phyloP scores from a whole-genome alignment of 2,113 vertebrate species.

The Sceloporus tristichus region DNA sequence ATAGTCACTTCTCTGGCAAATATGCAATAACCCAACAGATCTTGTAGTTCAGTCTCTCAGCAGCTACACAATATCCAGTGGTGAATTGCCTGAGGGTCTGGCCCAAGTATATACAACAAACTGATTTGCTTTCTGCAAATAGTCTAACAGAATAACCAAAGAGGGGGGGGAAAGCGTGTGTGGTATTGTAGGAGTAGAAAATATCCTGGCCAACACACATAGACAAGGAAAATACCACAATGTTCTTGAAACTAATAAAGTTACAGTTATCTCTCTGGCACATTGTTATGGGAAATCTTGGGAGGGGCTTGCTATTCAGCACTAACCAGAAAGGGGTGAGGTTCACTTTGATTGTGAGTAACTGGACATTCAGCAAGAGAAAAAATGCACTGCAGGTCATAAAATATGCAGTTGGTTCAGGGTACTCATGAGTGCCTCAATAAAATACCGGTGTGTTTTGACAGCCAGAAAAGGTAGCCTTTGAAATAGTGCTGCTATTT shows the following conservation, averaged over 20 bases:
- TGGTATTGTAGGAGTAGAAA: not conserved
- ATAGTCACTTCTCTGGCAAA: too few relatives aligned
- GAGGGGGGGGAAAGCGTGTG: constrained; percentile 11
- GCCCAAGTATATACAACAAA: not conserved
- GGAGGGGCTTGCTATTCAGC: constrained; percentile 56
- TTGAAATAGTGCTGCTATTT: not conserved
- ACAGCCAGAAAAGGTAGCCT: constrained; percentile 33
- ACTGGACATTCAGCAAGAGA: constrained; percentile 46
- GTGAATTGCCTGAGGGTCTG: not conserved
- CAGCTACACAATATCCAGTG: not conserved
- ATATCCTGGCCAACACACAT: constrained; percentile 8
- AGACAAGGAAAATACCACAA: constrained; percentile 8
- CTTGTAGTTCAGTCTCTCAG: not conserved
- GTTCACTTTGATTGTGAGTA: constrained; percentile 33
- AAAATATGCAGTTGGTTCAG: constrained; percentile 44
- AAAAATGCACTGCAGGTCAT: constrained; percentile 34
- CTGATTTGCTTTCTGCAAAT: constrained; percentile 7
- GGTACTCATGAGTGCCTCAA: not conserved
- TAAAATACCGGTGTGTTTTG: constrained; percentile 32
- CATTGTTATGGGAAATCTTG: constrained; percentile 57
- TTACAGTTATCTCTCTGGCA: constrained; percentile 40
- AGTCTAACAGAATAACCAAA: not conserved
- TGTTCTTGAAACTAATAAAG: constrained; percentile 46
- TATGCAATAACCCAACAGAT: too few relatives aligned
- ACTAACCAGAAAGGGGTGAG: not conserved